phyloP scores from a whole-genome alignment of 2,888 invertebrate genomes.

The Dynastes maya region DNA sequence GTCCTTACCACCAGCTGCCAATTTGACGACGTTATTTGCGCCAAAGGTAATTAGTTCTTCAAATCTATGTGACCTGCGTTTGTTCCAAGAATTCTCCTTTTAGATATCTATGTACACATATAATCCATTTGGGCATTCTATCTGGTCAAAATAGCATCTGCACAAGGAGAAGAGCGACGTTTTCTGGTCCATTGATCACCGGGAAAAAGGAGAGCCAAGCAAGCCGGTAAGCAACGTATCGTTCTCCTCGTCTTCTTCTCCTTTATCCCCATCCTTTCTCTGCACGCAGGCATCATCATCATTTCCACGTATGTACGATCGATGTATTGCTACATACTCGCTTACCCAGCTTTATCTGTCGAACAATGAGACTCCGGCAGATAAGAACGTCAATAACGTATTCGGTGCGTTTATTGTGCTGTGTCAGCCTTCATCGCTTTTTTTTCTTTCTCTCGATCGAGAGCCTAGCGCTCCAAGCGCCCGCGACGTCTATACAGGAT shows the following conservation, averaged over 20 bases:
- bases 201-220: background rate
- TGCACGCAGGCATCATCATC: slow-evolving; percentile 1
- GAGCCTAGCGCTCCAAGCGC: no score
- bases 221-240: background rate
- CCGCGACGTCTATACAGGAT: slow-evolving; percentile 20
- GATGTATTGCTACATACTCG: slow-evolving; percentile 41
- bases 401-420: slow-evolving; percentile 35
- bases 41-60: no score
- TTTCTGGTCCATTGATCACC: slow-evolving; percentile 32
- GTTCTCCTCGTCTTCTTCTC: background rate
- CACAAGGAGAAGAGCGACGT: background rate
- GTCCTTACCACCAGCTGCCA: no score
- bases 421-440: slow-evolving; percentile 34
- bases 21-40: no score
- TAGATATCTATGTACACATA: no score
- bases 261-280: background rate
- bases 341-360: slow-evolving; percentile 30
- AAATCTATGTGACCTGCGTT: no score
- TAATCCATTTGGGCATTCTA: no score
- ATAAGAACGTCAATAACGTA: slow-evolving; percentile 39
- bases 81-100: no score
- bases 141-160: background rate
- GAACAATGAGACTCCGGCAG: slow-evolving; percentile 32
- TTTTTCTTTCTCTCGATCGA: background rate
- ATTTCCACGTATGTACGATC: slow-evolving; percentile 14